Conservation (phyloP, 2,888 invertebrate genomes). For the Trichopoda pennipes region DNA sequence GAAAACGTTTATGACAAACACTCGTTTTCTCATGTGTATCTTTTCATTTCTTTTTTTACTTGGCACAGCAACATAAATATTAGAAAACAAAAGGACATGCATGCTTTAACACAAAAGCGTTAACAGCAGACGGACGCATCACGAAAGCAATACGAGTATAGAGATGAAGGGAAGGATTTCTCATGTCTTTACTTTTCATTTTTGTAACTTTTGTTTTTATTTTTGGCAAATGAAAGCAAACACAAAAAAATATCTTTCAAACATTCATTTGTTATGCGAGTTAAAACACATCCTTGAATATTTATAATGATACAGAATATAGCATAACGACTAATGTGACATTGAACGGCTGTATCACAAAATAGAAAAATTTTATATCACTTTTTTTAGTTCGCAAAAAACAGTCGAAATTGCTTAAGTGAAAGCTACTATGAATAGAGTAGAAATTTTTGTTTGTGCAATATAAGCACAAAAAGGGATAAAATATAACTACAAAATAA, state of each 20-base stretch:
- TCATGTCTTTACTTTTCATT: constrained; percentile 33
- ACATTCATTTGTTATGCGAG: neutral
- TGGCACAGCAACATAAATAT: constrained; percentile 35
- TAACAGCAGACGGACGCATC: constrained; percentile 10
- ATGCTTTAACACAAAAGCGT: constrained; percentile 46
- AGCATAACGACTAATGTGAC: constrained; percentile 59
- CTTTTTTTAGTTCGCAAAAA: neutral
- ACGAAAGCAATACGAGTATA: neutral
- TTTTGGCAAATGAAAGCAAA: constrained; percentile 1
- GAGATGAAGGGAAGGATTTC: constrained; percentile 34
- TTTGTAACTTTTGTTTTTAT: constrained; percentile 40
- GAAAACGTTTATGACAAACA: constrained; percentile 68
- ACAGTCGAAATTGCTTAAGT: neutral
- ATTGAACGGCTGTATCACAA: constrained; percentile 55
- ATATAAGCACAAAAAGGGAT: constrained; percentile 28
- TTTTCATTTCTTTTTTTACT: neutral
- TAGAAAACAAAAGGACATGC: constrained; percentile 65
- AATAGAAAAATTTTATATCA: neutral
- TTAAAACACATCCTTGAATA: constrained; percentile 49
- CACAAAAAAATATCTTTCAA: constrained; percentile 10
- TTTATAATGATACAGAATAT: constrained; percentile 41
- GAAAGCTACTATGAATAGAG: constrained; percentile 20
- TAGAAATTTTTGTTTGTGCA: constrained; percentile 11
- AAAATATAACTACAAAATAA: neutral
- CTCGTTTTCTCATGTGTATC: constrained; percentile 25